Evolutionary conservation across 2,113 vertebrate genomes (phyloP), one percentile per base, ranked within the genome.

Genomic region (Oophaga pumilio): DNA sequence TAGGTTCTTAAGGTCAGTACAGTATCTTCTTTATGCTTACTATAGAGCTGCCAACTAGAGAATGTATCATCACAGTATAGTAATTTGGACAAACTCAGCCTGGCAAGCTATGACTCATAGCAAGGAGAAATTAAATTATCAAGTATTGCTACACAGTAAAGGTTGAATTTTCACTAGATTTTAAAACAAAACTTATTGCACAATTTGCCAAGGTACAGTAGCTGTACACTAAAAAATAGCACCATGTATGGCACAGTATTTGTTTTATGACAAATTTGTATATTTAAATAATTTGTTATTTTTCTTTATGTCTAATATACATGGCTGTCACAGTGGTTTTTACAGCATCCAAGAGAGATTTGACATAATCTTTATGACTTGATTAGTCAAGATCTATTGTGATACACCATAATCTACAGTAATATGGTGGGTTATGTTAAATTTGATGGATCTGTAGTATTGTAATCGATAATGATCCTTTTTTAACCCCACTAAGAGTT

Each of bases 1-100:
- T 68, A 82, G 49, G 60, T 82, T 82, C 57, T 20, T 82, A 50
- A 82, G 80, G 80, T 82, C 80, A 82, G 80, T 52, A 66, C 18
- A 68, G 24, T 52, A 62, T 62, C 43, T n/a, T 68, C n/a, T 68
- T n/a, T 82, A 66, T 68, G 18, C 43, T 66, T 50, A 8, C 12
- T 50, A 64, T 14, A 52, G 80, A 68, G 28, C 80, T 68, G 76
- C 52, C n/a, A 79, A 59, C 76, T 79, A 59, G 24, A 57, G 28
- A 57, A 79, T 57, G 14, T 78, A 53, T 57, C 28, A 57, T 57
- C 76, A 53, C 52, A 79, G 52, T 28, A 59, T 26, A 79, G 76
- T 15, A 26, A 79, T 79, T 57, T 79, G 53, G 76, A 79, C n/a
- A 79, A 79, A 79, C 49, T 52, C 50, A 56, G 50, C 12, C 24